A percentile compares a stretch with the other conserved stretches of the same genome.
These are phyloP conservation scores for Arctocebus calabarensis DNA, from an alignment of 2,797 vertebrate genomes.

Conservation along the genomic window DNA sequence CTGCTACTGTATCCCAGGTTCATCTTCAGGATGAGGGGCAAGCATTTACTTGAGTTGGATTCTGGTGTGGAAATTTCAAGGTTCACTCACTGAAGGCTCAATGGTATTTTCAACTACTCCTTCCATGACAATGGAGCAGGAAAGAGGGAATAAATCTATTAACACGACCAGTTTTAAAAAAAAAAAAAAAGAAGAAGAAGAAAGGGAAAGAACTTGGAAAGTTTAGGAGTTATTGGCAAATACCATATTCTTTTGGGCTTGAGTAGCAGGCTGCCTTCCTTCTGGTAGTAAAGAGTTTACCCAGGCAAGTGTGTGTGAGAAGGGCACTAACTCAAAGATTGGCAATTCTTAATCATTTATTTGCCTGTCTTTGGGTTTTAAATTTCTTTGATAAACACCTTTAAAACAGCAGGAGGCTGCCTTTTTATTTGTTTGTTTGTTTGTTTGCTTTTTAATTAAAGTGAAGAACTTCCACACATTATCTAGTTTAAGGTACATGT, in stretches of 20 bases:
- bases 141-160: background rate
- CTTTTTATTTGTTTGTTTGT: background rate
- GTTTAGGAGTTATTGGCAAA: background rate
- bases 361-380: background rate
- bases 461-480: background rate
- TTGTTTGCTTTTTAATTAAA: background rate
- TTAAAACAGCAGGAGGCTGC: background rate
- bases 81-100: background rate
- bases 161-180: background rate
- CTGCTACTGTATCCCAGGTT: background rate
- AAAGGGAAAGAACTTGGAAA: background rate
- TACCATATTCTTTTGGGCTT: background rate
- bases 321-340: background rate
- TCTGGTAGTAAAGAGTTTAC: background rate
- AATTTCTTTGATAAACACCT: conserved; percentile 32
- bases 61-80: background rate
- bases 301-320: background rate
- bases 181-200: background rate
- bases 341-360: background rate
- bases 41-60: background rate
- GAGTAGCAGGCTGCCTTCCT: background rate
- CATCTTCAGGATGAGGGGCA: background rate
- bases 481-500: background rate
- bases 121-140: background rate
- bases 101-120: background rate